Evolutionary conservation across 2,113 vertebrate species (phyloP), one percentile per base, ranked within the genome.

Genomic region (Varanus komodoensis): DNA sequence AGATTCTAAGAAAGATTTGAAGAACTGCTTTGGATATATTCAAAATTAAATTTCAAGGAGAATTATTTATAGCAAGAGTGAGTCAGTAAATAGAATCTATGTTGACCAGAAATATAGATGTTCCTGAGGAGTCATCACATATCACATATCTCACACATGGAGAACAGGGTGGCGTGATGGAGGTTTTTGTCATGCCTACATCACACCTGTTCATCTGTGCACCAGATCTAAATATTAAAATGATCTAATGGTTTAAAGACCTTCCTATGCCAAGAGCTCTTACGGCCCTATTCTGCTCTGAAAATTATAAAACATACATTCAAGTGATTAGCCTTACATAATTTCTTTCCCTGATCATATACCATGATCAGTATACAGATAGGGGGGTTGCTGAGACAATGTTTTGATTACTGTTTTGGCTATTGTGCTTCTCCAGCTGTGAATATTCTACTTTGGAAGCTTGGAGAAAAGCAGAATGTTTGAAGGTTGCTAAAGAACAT

Each of bases 391-490:
- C 84, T 68, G 64, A 86, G 77, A 38, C 12, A 4, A 89, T 5
- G 3, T 64, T 3, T 0, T 86, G 57, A 25, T 80, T 19, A 87
- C 64, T 48, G 4, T 89, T 83, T 81, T 91, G 80, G 44, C 0
- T 38, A 44, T 50, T 27, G 71, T 8, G 7, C 88, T 82, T 0
- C 2, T 29, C 25, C 0, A 94, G 74, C 81, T 93, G 89, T 44
- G 89, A 94, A 77, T 87, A 92, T 93, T 94, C 90, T 61, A 75
- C 75, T 86, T 6, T 34, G 61, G 83, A 93, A 94, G 88, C 82
- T 86, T 83, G 91, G 89, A 84, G 64, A 93, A 68, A 0, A 81
- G 87, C 50, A 82, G 48, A 88, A 73, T 0, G 34, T 80, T 91
- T 80, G 86, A 71, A 44, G 89, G 80, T 78, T 95, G 4, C 77